Evolutionary conservation across 1,140 invertebrate species (phyloP), one percentile per base, ranked within the genome.

Genomic region (Coelopa frigida): DNA sequence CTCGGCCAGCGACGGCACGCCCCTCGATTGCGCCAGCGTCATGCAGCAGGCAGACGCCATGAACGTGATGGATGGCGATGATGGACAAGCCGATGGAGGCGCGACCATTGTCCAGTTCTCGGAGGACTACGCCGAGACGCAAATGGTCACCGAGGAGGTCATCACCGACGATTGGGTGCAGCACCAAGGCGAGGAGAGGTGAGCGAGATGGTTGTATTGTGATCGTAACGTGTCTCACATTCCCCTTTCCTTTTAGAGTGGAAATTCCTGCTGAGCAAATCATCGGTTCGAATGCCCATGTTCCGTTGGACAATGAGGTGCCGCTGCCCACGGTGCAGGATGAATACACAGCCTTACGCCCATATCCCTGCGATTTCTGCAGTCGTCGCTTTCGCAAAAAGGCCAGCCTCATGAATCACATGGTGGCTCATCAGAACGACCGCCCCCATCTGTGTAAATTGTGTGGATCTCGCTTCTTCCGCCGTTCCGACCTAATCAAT

Each of bases 361-460:
- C 86, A 0, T 87, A 85, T 73, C 85, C 86, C 0, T 90, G 87
- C 57, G 86, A 90, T 58, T 87, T 88, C 61, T 89, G 87, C 57
- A 87, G 83, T 36, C 75, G 85, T 7, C 75, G 85, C 36, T 89
- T 89, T 58, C 76, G 84, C 5, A 88, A 88, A 59, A 89, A 89
- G 59, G 81, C 81, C 11, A 85, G 84, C 46, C 71, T 88, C 1
- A 85, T 87, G 78, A 86, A 84, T 61, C 86, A 89, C 56, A 88
- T 89, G 83, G 77, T 87, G 2, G 79, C 84, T 0, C 85, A 89
- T 71, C 84, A 88, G 60, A 85, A 81, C 22, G 84, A 88, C 61
- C 70, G 84, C 4, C 83, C 83, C 1, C 82, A 85, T 60, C 78
- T 79, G 3, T 87, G 85, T 57, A 87, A 87, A 61, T 59, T 88